A percentile compares a stretch with the other conserved stretches of the same genome.
Conservation (phyloP, 2,797 vertebrate genomes). For the Centroberyx gerrardi region DNA sequence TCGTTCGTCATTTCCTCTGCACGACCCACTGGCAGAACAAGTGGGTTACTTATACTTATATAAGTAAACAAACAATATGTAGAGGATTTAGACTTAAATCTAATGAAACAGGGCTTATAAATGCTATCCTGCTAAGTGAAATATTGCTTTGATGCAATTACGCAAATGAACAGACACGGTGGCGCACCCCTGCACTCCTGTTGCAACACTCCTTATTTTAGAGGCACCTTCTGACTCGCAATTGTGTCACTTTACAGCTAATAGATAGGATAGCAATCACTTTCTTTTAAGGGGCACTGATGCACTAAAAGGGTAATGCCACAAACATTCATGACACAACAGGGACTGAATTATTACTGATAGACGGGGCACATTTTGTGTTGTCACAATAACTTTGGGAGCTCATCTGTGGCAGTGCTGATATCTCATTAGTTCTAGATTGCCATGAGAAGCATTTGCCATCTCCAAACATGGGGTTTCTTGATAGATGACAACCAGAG, state of each 20-base stretch:
- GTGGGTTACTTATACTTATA: too few species aligned
- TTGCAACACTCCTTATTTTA: neutral
- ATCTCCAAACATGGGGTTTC: slow-evolving; percentile 1
- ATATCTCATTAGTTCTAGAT: slow-evolving; percentile 5
- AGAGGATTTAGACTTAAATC: too few species aligned
- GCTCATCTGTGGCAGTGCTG: neutral
- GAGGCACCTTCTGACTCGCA: neutral
- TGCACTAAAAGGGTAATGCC: neutral
- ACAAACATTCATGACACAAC: neutral
- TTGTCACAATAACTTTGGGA: neutral
- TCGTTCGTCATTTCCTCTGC: too few species aligned
- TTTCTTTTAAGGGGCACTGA: neutral
- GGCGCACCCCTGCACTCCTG: neutral
- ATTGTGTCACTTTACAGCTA: neutral
- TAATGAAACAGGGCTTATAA: too few species aligned
- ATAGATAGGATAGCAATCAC: neutral
- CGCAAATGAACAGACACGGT: neutral
- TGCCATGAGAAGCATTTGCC: neutral
- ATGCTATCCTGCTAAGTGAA: too few species aligned
- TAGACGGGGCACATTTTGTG: neutral
- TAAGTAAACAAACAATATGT: too few species aligned
- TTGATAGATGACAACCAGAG: neutral
- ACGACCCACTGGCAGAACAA: too few species aligned
- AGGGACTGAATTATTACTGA: neutral
- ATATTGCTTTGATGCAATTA: neutral